Percentiles rank a stretch among this genome's conserved stretches.
Evolutionary conservation across 2,797 vertebrate genomes (phyloP).

Genomic region (Lepidocolaptes lacrymiger): DNA sequence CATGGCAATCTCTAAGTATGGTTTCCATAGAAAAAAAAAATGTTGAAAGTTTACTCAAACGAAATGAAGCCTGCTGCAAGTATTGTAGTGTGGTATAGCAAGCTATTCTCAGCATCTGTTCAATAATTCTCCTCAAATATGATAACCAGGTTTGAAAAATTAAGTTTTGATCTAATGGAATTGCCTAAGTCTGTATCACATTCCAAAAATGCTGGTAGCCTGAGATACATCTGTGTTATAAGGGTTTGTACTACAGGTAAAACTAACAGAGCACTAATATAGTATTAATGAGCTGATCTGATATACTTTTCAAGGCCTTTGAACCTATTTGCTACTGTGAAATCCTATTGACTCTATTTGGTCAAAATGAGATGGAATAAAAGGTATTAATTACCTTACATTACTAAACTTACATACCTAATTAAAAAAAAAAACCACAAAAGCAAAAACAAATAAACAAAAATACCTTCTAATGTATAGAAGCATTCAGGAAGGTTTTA

Average conservation of each 20-base stretch:
- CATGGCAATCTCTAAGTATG: not conserved
- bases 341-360: not conserved
- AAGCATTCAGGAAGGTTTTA: not conserved
- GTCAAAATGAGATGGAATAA: not conserved
- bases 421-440: fast-evolving
- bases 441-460: too few relatives aligned
- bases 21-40: not conserved
- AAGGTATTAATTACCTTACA: not conserved
- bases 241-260: not conserved
- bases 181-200: not conserved
- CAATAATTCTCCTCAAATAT: not conserved
- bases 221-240: not conserved
- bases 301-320: not conserved
- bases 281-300: not conserved
- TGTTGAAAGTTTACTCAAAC: not conserved
- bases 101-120: not conserved
- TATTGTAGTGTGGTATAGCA: not conserved
- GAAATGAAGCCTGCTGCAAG: not conserved
- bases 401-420: not conserved
- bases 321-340: not conserved
- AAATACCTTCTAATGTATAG: not conserved
- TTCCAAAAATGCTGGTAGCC: not conserved
- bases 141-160: not conserved
- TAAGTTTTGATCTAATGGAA: not conserved
- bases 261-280: not conserved